Evolutionary conservation across 2,888 invertebrate species (phyloP), one percentile per base, ranked within the genome.

Genomic region (Plusia festucae): DNA sequence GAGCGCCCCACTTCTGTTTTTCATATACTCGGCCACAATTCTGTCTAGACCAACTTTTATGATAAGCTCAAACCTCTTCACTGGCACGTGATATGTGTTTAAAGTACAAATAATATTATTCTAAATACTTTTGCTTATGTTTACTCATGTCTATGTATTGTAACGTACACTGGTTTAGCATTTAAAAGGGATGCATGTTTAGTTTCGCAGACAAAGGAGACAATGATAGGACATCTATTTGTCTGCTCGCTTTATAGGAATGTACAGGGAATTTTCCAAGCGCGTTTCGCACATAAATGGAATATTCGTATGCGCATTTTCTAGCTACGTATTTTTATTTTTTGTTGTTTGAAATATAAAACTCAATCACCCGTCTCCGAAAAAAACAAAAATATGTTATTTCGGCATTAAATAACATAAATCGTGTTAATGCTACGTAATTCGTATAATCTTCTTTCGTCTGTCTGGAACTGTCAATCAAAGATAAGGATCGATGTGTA

Each of bases 1-100:
- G 59, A 60, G 68, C 73, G 81, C 73, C 79, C 76, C 70, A 81
- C 70, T 82, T 83, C 66, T 56, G 65, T 67, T 60, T 73, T 53
- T 59, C 66, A 59, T 65, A 71, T 73, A 72, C 78, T 73, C 44
- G 63, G 46, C 53, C 66, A 68, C 68, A 72, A 66, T 64, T 70
- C 58, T 9, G 82, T 81, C 81, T 82, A 77, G 82, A 79, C 80
- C 70, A 60, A 68, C 54, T 69, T 70, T 59, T 40, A 24, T 49
- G 82, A 81, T 81, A 82, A 79, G 73, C 72, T 27, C 60, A 64
- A 70, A 71, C 73, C 65, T 55, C 62, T 55, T 70, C 71, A 79
- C 75, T 73, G 63, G 51, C 63, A 59, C 70, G 66, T 70, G 77
- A 75, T 77, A 76, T 34, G 34, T 59, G 54, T 63, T 60, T 68